These are phyloP conservation scores for Rotaria magnacalcarata DNA, from an alignment of 2,888 invertebrate genomes.

Conservation along the genomic window DNA sequence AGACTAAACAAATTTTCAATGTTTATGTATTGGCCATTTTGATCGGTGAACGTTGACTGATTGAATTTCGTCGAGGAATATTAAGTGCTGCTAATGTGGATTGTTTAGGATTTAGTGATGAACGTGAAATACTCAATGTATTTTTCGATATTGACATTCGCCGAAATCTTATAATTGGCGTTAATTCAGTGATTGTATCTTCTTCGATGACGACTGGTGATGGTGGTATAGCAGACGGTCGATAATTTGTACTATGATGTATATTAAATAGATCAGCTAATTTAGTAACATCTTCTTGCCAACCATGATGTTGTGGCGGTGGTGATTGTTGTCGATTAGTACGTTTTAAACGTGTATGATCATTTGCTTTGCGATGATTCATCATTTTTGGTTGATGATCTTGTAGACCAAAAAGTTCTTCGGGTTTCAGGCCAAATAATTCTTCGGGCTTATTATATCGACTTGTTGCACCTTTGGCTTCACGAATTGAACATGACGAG, in stretches of 20 bases:
- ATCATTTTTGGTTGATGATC: neutral
- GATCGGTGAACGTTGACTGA: neutral
- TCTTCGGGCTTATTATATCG: neutral
- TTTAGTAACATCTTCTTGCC: neutral
- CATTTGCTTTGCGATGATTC: neutral
- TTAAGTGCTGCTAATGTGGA: neutral
- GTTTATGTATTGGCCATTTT: neutral
- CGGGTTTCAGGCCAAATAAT: constrained; percentile 7
- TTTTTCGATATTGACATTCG: neutral
- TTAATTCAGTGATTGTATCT: neutral
- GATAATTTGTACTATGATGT: neutral
- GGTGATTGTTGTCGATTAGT: neutral
- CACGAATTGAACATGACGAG: neutral
- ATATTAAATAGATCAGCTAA: neutral
- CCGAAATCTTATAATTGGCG: neutral
- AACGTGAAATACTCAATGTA: neutral
- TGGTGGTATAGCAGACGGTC: neutral
- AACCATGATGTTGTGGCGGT: neutral
- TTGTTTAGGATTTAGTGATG: neutral
- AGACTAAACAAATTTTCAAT: too few species aligned
- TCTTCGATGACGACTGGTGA: neutral
- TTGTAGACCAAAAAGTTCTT: neutral
- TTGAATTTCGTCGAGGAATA: constrained; percentile 1
- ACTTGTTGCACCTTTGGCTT: neutral
- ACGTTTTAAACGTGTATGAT: neutral